These are phyloP conservation scores for Drosophila pseudoananassae DNA, from an alignment of 1,140 invertebrate species.

Conservation along the genomic window DNA sequence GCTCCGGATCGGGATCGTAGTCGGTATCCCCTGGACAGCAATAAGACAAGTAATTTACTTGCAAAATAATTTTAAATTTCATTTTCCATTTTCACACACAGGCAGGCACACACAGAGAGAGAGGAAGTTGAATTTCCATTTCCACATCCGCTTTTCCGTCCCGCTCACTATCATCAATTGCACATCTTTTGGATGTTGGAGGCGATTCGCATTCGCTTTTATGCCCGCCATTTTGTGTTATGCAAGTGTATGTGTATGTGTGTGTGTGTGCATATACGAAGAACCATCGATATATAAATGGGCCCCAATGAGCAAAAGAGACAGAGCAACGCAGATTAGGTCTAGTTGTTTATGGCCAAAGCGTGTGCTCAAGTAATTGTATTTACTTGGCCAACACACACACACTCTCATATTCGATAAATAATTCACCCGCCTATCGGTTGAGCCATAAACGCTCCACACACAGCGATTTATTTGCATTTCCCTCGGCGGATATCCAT, in stretches of 20 bases:
- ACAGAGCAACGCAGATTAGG: constrained; percentile 37
- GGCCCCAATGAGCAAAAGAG: constrained; percentile 12
- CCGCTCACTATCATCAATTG: constrained; percentile 77
- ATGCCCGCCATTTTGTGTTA: constrained; percentile 67
- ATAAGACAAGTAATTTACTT: constrained; percentile 82
- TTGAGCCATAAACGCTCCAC: constrained; percentile 13
- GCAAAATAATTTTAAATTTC: constrained; percentile 83
- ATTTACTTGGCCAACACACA: constrained; percentile 35
- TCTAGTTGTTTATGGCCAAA: constrained; percentile 41
- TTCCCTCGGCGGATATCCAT: not conserved
- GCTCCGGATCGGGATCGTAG: constrained; percentile 28
- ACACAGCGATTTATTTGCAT: constrained; percentile 34
- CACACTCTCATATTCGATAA: constrained; percentile 38
- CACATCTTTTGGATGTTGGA: constrained; percentile 47
- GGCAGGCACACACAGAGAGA: not conserved
- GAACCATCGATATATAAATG: constrained; percentile 38
- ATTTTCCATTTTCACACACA: constrained; percentile 72
- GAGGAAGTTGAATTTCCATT: constrained; percentile 13
- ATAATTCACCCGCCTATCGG: constrained; percentile 49
- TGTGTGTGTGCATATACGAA: constrained; percentile 40
- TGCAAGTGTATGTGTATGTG: constrained; percentile 16
- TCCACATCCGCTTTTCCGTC: constrained; percentile 22
- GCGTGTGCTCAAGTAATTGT: constrained; percentile 39
- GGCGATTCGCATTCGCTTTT: constrained; percentile 59
- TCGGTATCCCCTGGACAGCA: constrained; percentile 68